These are phyloP conservation scores for Maniola hyperantus DNA, from an alignment of 2,888 invertebrate genomes.

Conservation along the genomic window DNA sequence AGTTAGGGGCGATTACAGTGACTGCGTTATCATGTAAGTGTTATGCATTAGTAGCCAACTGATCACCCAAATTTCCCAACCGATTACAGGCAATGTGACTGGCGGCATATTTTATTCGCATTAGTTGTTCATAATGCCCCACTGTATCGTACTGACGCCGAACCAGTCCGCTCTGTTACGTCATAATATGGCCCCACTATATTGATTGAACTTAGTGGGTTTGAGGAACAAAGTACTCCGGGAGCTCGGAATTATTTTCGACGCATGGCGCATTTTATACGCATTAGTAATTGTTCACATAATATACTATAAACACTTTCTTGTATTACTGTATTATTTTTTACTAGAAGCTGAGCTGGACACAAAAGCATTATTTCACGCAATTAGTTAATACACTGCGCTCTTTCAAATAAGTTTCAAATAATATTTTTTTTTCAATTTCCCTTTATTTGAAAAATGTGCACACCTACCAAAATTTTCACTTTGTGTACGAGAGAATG, in stretches of 20 bases:
- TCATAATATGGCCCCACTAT: slow-evolving; percentile 1
- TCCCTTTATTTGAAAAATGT: background rate
- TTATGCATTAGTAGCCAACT: no score
- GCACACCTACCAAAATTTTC: background rate
- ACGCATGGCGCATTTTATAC: no score
- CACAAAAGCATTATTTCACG: no score
- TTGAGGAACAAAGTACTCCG: background rate
- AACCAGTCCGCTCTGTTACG: background rate
- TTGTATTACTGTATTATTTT: no score
- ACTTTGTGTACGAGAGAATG: background rate
- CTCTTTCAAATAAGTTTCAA: no score
- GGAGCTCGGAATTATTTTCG: no score
- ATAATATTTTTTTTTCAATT: background rate
- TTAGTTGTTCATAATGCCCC: slow-evolving; percentile 26
- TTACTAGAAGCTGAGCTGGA: no score
- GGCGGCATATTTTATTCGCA: slow-evolving; percentile 33
- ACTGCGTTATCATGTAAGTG: no score
- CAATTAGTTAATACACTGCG: no score
- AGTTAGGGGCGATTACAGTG: no score
- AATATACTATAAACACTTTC: no score
- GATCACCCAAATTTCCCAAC: slow-evolving; percentile 29
- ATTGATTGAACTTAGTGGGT: background rate
- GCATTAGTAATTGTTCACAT: no score
- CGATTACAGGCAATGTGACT: slow-evolving; percentile 36
- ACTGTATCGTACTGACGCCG: background rate